Evolutionary conservation across 2,113 vertebrate species (phyloP), one percentile per base, ranked within the genome.

Genomic region (Isurus oxyrinchus): DNA sequence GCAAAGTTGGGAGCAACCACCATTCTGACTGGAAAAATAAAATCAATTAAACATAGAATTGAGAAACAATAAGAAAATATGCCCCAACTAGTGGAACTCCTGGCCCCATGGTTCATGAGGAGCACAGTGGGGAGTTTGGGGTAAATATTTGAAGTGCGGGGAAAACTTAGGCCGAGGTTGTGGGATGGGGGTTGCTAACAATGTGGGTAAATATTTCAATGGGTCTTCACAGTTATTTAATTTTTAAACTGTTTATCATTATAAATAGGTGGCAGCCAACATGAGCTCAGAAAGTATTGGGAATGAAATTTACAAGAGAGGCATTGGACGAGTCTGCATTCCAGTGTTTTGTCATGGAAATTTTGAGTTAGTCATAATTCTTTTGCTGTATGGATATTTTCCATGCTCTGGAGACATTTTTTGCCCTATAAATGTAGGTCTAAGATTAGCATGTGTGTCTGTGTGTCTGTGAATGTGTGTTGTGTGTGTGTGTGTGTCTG

Each of bases 351-450:
- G 16, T 49, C 3, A 0, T 44, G 14, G 35, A 81, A n/a, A n/a
- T 40, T 49, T 84, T 84, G 81, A 21, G 40, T 49, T 40, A 44
- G 7, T 44, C 40, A 49, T 84, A 21, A 23, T 44, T 84, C 40
- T 49, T 84, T 84, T 84, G 79, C n/a, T 5, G 10, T 7, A 5
- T 21, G 40, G 21, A 84, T 49, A 44, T 84, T 49, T 84, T 44
- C 31, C 40, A 84, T 21, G 16, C 19, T 84, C 19, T 44, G 6
- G 0, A 23, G 16, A 84, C 16, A 84, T 21, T 21, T 84, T 84
- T 44, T 84, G 40, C 40, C 19, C 81, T 21, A 49, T 23, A 23
- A 84, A 96, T 87, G 96, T 96, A 79, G 96, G 23, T n/a, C 53
- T 96, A 31, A 96, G 90, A 96, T 96, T 91, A 13, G 40, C 11